Evolutionary conservation across 2,888 invertebrate genomes (phyloP).

Genomic region (Dryomyza anilis): DNA sequence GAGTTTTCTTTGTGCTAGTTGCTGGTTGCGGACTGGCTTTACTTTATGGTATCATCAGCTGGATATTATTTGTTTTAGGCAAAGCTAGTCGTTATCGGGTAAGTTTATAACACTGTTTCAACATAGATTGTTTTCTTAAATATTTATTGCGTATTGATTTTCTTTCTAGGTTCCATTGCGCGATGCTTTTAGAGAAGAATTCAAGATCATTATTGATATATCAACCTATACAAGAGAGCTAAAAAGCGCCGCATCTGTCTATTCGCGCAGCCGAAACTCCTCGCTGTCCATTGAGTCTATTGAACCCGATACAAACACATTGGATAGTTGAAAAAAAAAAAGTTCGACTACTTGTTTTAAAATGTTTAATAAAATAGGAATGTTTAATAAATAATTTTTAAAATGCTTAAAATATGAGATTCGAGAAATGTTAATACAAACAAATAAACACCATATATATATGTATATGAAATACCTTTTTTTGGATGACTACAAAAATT

Average conservation of each 20-base stretch:
- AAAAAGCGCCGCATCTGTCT: constrained; percentile 61
- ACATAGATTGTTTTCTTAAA: background rate
- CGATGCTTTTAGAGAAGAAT: constrained; percentile 72
- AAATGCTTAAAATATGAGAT: too few species aligned
- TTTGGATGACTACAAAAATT: too few species aligned
- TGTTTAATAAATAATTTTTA: background rate
- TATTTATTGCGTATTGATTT: background rate
- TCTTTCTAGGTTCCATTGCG: constrained; percentile 67
- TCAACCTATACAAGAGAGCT: constrained; percentile 74
- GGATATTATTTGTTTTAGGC: constrained; percentile 49
- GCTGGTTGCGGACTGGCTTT: constrained; percentile 60
- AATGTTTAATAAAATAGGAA: too few species aligned
- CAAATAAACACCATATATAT: too few species aligned
- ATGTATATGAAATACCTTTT: too few species aligned
- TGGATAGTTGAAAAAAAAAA: constrained; percentile 3
- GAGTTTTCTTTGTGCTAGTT: constrained; percentile 68
- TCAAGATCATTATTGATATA: constrained; percentile 74
- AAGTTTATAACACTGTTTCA: constrained; percentile 25
- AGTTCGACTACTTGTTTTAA: background rate
- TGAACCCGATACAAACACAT: constrained; percentile 36
- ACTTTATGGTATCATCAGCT: constrained; percentile 52
- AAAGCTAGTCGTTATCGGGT: constrained; percentile 54
- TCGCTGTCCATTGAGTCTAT: constrained; percentile 51
- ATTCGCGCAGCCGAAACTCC: constrained; percentile 55
- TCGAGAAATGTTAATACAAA: background rate